phyloP scores from a whole-genome alignment of 1,140 invertebrate species.

The Saccostrea echinata region DNA sequence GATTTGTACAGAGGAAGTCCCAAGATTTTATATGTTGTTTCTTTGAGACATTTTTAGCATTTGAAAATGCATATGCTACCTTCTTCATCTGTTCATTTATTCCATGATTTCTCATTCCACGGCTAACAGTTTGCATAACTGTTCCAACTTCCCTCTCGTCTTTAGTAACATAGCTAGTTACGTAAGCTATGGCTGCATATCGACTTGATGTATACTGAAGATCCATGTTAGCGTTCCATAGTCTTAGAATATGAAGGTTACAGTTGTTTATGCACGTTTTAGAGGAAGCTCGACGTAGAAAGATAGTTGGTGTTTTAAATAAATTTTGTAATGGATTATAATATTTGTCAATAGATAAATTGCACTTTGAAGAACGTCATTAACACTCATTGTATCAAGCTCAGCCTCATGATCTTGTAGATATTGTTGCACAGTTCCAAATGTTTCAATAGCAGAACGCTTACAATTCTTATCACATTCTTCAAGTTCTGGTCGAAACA shows the following conservation, averaged over 20 bases:
- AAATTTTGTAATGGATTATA: conserved; percentile 39
- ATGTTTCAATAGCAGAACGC: neutral
- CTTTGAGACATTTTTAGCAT: conserved; percentile 47
- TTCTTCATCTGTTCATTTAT: conserved; percentile 55
- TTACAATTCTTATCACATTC: conserved; percentile 22
- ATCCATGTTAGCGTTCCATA: conserved; percentile 55
- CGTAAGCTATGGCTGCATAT: conserved; percentile 54
- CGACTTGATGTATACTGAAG: conserved; percentile 52
- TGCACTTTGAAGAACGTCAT: conserved; percentile 44
- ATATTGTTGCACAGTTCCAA: conserved; percentile 47
- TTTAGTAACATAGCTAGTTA: conserved; percentile 50
- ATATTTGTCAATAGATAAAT: conserved; percentile 39
- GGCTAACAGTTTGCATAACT: conserved; percentile 52
- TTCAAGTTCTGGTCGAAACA: conserved; percentile 4
- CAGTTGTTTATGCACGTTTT: conserved; percentile 54
- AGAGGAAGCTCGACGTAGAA: conserved; percentile 36
- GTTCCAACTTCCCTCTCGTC: conserved; percentile 51
- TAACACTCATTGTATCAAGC: conserved; percentile 36
- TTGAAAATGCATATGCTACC: conserved; percentile 46
- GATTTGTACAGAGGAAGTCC: conserved; percentile 47
- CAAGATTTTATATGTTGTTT: conserved; percentile 49
- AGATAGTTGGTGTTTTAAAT: conserved; percentile 52
- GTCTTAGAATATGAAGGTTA: conserved; percentile 36
- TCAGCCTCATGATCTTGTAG: conserved; percentile 43
- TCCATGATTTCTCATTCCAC: conserved; percentile 42